Percentiles rank a stretch among this genome's conserved stretches.
These are phyloP conservation scores for Tachysurus fulvidraco DNA, from an alignment of 2,113 vertebrate genomes.

Conservation along the genomic window DNA sequence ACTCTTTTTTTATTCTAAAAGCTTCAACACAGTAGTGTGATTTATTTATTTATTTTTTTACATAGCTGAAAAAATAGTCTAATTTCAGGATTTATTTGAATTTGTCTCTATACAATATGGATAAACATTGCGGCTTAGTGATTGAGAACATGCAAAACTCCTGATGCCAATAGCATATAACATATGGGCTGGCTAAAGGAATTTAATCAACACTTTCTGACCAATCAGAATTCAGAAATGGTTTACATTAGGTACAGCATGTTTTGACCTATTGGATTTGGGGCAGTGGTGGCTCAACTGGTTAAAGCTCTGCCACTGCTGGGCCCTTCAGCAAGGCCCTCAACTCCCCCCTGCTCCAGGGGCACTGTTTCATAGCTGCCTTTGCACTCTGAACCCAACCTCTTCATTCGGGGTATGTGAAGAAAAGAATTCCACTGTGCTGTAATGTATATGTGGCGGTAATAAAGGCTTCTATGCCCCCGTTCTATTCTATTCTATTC, in stretches of 20 bases:
- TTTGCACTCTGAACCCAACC: too few species aligned
- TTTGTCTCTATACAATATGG: not conserved
- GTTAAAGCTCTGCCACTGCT: too few species aligned
- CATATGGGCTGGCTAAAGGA: not conserved
- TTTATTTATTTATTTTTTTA: not conserved
- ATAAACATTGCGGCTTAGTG: not conserved
- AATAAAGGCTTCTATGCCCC: too few species aligned
- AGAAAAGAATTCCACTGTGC: too few species aligned
- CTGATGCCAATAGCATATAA: not conserved
- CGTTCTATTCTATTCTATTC: too few species aligned
- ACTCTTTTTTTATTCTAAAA: not conserved
- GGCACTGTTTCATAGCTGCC: too few species aligned
- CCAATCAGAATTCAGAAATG: not conserved
- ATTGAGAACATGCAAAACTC: not conserved
- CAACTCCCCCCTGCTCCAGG: too few species aligned
- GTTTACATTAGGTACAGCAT: not conserved
- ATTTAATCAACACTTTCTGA: not conserved
- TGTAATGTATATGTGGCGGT: too few species aligned
- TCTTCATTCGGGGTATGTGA: too few species aligned
- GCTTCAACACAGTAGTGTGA: not conserved
- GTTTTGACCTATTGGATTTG: not conserved
- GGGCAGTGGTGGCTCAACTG: too few species aligned
- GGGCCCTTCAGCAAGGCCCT: too few species aligned
- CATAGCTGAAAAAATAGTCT: not conserved
- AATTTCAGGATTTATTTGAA: not conserved